Percentiles rank a stretch among this genome's conserved stretches.
These are phyloP conservation scores for Crypturellus undulatus DNA, from an alignment of 2,113 vertebrate genomes.

Conservation along the genomic window DNA sequence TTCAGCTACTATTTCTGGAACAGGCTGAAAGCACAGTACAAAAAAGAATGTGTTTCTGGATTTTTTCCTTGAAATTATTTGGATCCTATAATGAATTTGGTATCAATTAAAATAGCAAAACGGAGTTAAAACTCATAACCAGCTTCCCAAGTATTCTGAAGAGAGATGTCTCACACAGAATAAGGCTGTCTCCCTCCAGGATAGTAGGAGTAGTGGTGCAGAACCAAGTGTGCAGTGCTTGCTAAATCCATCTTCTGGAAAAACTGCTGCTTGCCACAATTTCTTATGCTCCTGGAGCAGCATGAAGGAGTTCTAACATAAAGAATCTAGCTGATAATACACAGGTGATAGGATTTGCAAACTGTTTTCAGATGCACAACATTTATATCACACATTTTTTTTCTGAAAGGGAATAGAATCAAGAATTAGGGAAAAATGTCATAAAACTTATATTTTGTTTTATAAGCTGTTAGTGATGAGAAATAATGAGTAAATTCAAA, in stretches of 20 bases:
- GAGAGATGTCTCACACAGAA: not conserved
- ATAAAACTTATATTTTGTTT: not conserved
- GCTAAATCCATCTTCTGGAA: not conserved
- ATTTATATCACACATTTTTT: not conserved
- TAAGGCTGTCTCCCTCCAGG: not conserved
- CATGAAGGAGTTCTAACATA: not conserved
- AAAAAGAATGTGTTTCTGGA: not conserved
- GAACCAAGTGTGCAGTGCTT: not conserved
- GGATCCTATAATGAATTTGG: not conserved
- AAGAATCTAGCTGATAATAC: not conserved
- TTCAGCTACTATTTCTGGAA: conserved; percentile 4
- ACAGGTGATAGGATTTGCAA: not conserved
- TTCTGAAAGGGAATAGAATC: not conserved
- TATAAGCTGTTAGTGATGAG: not conserved
- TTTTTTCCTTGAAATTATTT: not conserved
- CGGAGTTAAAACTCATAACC: not conserved
- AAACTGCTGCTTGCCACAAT: not conserved
- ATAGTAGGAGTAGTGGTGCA: not conserved
- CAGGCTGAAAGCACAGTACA: not conserved
- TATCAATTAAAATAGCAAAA: not conserved
- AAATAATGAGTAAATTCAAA: not conserved
- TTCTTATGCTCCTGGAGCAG: not conserved
- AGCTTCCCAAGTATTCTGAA: not conserved
- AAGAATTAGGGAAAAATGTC: not conserved
- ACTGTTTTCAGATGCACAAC: not conserved